Percentiles rank a stretch among this genome's conserved stretches.
These are phyloP conservation scores for Mastacembelus armatus DNA, from an alignment of 2,797 vertebrate genomes.

Conservation along the genomic window DNA sequence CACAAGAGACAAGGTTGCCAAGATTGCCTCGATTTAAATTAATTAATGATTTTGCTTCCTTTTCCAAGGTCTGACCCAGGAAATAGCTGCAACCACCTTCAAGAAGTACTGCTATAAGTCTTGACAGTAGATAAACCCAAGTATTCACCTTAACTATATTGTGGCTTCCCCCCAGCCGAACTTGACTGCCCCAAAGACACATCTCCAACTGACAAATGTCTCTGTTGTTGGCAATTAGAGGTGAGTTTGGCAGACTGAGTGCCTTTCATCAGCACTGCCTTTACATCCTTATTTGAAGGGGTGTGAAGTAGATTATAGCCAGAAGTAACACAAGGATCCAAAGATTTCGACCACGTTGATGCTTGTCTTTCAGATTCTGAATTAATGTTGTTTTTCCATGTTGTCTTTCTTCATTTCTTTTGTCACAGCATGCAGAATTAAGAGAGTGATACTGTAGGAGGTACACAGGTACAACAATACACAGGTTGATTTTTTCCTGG, in stretches of 20 bases:
- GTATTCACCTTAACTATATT: background rate
- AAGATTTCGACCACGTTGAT: too few relatives aligned
- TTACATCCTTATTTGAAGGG: background rate
- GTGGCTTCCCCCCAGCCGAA: background rate
- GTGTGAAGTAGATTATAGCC: too few relatives aligned
- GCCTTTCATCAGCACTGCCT: conserved; percentile 8
- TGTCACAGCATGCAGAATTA: too few relatives aligned
- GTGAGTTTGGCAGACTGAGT: background rate
- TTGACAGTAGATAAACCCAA: background rate
- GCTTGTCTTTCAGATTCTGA: too few relatives aligned
- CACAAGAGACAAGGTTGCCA: too few relatives aligned
- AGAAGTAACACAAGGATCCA: too few relatives aligned
- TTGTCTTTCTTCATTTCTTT: too few relatives aligned
- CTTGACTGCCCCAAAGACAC: conserved; percentile 1
- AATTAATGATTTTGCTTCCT: background rate
- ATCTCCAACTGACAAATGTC: background rate
- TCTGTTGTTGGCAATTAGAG: background rate
- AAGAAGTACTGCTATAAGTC: background rate
- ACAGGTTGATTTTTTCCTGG: too few relatives aligned
- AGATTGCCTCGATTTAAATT: too few relatives aligned
- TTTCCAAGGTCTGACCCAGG: background rate
- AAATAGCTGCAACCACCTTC: background rate
- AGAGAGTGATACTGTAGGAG: too few relatives aligned
- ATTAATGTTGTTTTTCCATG: too few relatives aligned
- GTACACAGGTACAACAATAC: too few relatives aligned